phyloP scores from a whole-genome alignment of 2,797 vertebrate species.

The Catamblyrhynchus diadema region DNA sequence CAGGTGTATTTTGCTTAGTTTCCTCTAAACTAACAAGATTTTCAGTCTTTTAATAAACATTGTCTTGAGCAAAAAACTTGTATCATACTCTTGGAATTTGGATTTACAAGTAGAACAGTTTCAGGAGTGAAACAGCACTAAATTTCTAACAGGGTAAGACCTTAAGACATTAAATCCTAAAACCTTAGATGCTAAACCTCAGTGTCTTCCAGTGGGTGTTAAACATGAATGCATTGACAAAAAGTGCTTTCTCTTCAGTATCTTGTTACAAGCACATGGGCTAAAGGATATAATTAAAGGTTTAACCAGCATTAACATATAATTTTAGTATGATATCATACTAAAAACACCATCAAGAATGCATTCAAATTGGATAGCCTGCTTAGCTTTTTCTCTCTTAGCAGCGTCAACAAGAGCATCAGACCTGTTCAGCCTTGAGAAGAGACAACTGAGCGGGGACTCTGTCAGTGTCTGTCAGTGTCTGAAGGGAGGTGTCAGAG shows the following conservation, averaged over 20 bases:
- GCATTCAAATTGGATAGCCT: not conserved
- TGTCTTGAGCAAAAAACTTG: not conserved
- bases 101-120: not conserved
- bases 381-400: not conserved
- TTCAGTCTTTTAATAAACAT: not conserved
- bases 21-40: not conserved
- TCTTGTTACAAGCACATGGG: not conserved
- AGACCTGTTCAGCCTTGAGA: not conserved
- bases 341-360: not conserved
- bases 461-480: rapidly evolving
- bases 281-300: not conserved
- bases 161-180: not conserved
- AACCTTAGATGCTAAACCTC: not conserved
- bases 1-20: not conserved
- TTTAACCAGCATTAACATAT: not conserved
- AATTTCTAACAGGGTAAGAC: not conserved
- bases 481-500: not conserved
- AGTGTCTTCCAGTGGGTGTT: not conserved
- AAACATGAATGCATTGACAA: not conserved
- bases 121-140: not conserved
- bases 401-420: not conserved
- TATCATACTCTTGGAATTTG: not conserved
- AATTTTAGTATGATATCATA: not conserved
- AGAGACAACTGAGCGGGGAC: not conserved
- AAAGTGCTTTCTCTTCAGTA: not conserved